Evolutionary conservation across 2,113 vertebrate genomes (phyloP), one percentile per base, ranked within the genome.

Genomic region (Rattus rattus): DNA sequence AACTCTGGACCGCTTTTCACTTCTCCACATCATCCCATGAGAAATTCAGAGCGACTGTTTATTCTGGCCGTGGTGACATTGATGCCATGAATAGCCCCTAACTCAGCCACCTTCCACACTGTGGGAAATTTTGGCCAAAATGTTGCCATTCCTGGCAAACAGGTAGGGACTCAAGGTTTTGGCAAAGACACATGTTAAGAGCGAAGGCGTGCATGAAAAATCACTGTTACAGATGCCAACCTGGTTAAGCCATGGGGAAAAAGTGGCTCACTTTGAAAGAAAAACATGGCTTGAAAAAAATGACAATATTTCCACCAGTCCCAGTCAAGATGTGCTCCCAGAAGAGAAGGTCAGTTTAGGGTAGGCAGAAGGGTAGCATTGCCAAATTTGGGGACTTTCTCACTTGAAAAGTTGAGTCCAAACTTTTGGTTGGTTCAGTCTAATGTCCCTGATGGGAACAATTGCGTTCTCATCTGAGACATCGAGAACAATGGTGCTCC

Each of bases 401-500:
- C 26, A 0, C 54, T 83, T n/a, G 93, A 91, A 96, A 96, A 94
- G 80, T 49, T 43, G 61, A 94, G 22, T 69, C 85, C 94, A n/a
- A 86, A 94, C 92, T 92, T 96, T 96, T 96, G 91, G 54, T 30
- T 76, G 65, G 61, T 61, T 92, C 54, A 72, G 33, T 88, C 67
- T 91, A 43, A 77, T 28, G 92, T 97, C 88, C 92, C 81, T 19
- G 5, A 8, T 13, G 73, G 83, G 91, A 97, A 96, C 56, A 90
- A 97, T 77, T 92, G 96, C 90, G 95, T 95, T 94, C 97, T 97
- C 97, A 90, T 95, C 86, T 56, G 92, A 96, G 84, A 96, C 4
- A 69, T 96, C 56, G 56, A 95, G 91, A 96, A 96, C 97, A 97
- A 97, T 97, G 24, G 75, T 65, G 87, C 59, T 95, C 92, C 97